These are phyloP conservation scores for Laothoe populi DNA, from an alignment of 2,888 invertebrate genomes.

Conservation along the genomic window DNA sequence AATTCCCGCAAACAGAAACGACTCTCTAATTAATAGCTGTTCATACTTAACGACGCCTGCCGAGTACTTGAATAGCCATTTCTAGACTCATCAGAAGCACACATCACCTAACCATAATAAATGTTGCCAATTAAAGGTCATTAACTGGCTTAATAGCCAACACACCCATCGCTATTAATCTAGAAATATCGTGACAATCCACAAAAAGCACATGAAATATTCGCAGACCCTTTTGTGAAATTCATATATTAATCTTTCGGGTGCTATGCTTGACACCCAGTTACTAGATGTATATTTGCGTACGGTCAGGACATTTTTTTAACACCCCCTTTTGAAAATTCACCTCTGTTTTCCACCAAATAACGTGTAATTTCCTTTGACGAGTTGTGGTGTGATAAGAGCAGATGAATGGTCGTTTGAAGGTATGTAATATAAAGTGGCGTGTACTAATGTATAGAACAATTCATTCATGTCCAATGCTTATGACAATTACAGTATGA, in stretches of 20 bases:
- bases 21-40: neutral
- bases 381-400: neutral
- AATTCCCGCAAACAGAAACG: too few relatives aligned
- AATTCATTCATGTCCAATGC: neutral
- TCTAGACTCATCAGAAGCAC: slow-evolving; percentile 9
- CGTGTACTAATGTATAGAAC: slow-evolving; percentile 36
- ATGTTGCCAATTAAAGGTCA: slow-evolving; percentile 36
- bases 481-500: neutral
- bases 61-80: neutral
- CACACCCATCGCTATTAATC: slow-evolving; percentile 40
- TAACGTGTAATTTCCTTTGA: slow-evolving; percentile 13
- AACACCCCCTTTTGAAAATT: neutral
- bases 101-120: slow-evolving; percentile 24
- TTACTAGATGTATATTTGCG: slow-evolving; percentile 45
- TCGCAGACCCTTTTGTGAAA: slow-evolving; percentile 41
- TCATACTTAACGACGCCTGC: neutral
- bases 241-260: slow-evolving; percentile 50
- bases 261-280: slow-evolving; percentile 44
- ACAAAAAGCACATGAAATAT: slow-evolving; percentile 46
- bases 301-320: slow-evolving; percentile 37
- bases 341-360: neutral
- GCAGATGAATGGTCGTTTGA: slow-evolving; percentile 32
- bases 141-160: slow-evolving; percentile 34
- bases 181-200: slow-evolving; percentile 41
- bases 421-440: slow-evolving; percentile 34